Evolutionary conservation across 2,797 vertebrate species (phyloP), one percentile per base, ranked within the genome.

Genomic region (Geotrypetes seraphini): DNA sequence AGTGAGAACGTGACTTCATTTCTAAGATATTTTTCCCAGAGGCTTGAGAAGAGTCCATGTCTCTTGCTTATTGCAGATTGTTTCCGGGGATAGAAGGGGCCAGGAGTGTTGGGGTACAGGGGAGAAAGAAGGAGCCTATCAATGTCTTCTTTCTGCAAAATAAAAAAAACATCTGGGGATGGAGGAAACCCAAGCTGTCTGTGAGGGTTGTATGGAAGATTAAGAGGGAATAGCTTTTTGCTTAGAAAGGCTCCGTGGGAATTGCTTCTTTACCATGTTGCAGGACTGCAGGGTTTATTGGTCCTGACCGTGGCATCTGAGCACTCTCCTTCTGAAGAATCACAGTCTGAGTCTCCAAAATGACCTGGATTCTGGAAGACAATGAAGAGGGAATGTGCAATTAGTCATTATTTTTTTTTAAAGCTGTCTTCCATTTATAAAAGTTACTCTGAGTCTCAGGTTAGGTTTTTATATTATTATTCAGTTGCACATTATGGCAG

Each of bases 281-380:
- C 91, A 28, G 89, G 91, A 43, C 82, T 88, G 48, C 88, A 87
- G 22, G 77, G 84, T 60, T 92, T 91, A 76, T 87, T 92, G 85
- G 91, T 95, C 73, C 91, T 88, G 43, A 99, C 91, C 0, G 96
- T 99, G 70, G 90, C 84, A 41, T 98, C 96, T 2, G 95, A 99
- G 69, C 93, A 93, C 50, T 97, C 96, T 0, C 89, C 96, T 34
- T 96, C 96, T 1, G 96, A 99, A 7, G 93, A 81, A 65, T 98
- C 93, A 34, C 91, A 91, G 72, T 95, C 94, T 0, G 89, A 95
- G 55, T 92, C 91, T 36, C 81, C 87, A 61, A 93, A 94, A 75
- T 92, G 91, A 21, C 88, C 71, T 4, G 90, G 88, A 67, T 93
- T 96, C 96, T 99, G 75, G 33, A 71, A 64, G 57, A 38, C 13